These are phyloP conservation scores for Cariama cristata DNA, from an alignment of 2,113 vertebrate species.

Conservation along the genomic window DNA sequence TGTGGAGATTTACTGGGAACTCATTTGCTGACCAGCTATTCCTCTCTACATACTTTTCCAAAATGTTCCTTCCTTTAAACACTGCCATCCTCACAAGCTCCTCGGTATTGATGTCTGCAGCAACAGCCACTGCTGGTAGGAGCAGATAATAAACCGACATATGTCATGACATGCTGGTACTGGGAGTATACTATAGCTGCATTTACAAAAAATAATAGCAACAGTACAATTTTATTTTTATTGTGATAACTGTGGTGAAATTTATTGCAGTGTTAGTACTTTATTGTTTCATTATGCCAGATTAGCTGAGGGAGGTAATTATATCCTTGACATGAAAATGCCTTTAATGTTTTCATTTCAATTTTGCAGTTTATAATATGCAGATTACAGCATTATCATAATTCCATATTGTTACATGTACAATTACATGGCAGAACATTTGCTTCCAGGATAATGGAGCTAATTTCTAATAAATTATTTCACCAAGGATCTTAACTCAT, in stretches of 20 bases:
- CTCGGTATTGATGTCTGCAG: slow-evolving; percentile 29
- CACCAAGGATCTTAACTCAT: slow-evolving; percentile 59
- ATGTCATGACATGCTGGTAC: slow-evolving; percentile 59
- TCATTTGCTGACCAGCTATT: slow-evolving; percentile 50
- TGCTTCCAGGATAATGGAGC: slow-evolving; percentile 62
- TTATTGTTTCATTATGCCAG: slow-evolving; percentile 71
- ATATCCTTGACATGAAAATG: slow-evolving; percentile 71
- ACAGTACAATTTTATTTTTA: slow-evolving; percentile 76
- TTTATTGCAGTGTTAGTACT: slow-evolving; percentile 66
- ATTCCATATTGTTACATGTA: slow-evolving; percentile 68
- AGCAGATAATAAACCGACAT: slow-evolving; percentile 65
- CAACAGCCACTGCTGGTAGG: slow-evolving; percentile 41
- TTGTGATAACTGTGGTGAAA: slow-evolving; percentile 73
- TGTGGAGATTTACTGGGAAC: not conserved
- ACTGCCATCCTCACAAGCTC: slow-evolving; percentile 37
- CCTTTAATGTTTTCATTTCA: slow-evolving; percentile 72
- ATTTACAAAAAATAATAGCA: slow-evolving; percentile 68
- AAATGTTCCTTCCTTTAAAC: slow-evolving; percentile 30
- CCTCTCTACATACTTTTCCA: not conserved
- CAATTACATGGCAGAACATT: slow-evolving; percentile 65
- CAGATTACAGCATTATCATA: slow-evolving; percentile 67
- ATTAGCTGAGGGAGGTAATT: slow-evolving; percentile 74
- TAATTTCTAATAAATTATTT: slow-evolving; percentile 73
- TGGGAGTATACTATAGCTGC: slow-evolving; percentile 33
- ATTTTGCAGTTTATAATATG: slow-evolving; percentile 62